phyloP scores from a whole-genome alignment of 2,797 vertebrate genomes.

The Labeo calbasu region DNA sequence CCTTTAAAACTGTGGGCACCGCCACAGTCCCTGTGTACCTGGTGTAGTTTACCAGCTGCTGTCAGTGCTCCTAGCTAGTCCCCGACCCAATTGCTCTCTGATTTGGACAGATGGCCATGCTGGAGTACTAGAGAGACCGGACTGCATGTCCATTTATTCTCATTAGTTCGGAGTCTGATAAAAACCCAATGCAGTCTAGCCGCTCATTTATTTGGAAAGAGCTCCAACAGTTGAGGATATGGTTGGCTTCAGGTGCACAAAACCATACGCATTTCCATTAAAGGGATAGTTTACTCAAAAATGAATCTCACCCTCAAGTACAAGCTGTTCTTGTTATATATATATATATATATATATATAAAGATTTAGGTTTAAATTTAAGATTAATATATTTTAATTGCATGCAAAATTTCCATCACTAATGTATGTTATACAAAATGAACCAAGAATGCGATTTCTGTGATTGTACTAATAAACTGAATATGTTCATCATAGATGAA shows the following conservation, averaged over 20 bases:
- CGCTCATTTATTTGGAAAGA: constrained; percentile 16
- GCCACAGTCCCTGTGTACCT: constrained; percentile 19
- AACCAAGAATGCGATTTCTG: background rate
- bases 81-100: constrained; percentile 45
- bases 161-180: constrained; percentile 63
- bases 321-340: background rate
- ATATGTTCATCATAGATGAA: background rate
- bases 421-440: background rate
- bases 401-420: background rate
- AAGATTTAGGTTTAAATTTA: background rate
- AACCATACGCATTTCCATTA: constrained; percentile 2
- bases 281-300: background rate
- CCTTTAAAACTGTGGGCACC: constrained; percentile 5
- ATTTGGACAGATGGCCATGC: constrained; percentile 44
- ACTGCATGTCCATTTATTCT: constrained; percentile 70
- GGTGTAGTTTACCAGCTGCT: constrained; percentile 25
- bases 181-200: constrained; percentile 1
- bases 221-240: background rate
- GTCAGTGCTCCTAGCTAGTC: constrained; percentile 29
- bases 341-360: background rate
- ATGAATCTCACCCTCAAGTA: background rate
- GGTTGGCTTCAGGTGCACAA: constrained; percentile 8
- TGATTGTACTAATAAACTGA: background rate
- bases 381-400: background rate
- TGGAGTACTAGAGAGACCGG: constrained; percentile 29